phyloP scores from a whole-genome alignment of 2,888 invertebrate genomes.

The Cacoxenus indagator region DNA sequence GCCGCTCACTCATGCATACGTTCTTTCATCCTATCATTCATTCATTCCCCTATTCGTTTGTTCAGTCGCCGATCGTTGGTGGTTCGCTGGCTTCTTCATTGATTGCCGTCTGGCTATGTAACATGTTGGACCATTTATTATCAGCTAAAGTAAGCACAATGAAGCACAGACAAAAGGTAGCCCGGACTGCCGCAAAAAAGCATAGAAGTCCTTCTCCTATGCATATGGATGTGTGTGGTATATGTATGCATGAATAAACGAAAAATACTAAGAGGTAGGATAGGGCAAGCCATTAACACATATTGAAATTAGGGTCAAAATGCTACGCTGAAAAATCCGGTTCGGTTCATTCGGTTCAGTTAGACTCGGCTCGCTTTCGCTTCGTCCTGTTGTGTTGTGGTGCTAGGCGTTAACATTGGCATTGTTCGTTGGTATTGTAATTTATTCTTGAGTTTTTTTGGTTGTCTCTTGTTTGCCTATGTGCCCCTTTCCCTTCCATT shows the following conservation, averaged over 20 bases:
- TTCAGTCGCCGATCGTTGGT: neutral
- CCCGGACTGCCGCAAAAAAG: neutral
- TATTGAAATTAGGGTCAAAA: conserved; percentile 22
- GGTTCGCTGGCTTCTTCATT: conserved; percentile 1
- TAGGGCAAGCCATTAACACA: conserved; percentile 11
- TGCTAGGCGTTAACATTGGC: conserved; percentile 19
- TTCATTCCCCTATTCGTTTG: neutral
- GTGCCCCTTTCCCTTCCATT: neutral
- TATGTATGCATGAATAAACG: neutral
- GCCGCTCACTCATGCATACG: too few relatives aligned
- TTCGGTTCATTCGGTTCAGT: neutral
- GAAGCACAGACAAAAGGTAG: conserved; percentile 19
- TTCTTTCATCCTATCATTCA: conserved; percentile 1
- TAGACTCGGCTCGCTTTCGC: neutral
- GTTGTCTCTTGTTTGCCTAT: neutral
- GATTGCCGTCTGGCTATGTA: neutral
- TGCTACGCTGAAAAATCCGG: neutral
- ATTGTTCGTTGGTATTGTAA: conserved; percentile 12
- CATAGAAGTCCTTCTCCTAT: neutral
- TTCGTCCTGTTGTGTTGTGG: neutral
- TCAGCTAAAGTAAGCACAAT: conserved; percentile 15
- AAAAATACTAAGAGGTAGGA: neutral
- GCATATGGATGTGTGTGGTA: neutral
- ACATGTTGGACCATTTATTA: conserved; percentile 7
- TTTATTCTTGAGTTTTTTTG: neutral